Evolutionary conservation across 2,113 vertebrate species (phyloP), one percentile per base, ranked within the genome.

Genomic region (Neoarius graeffei): DNA sequence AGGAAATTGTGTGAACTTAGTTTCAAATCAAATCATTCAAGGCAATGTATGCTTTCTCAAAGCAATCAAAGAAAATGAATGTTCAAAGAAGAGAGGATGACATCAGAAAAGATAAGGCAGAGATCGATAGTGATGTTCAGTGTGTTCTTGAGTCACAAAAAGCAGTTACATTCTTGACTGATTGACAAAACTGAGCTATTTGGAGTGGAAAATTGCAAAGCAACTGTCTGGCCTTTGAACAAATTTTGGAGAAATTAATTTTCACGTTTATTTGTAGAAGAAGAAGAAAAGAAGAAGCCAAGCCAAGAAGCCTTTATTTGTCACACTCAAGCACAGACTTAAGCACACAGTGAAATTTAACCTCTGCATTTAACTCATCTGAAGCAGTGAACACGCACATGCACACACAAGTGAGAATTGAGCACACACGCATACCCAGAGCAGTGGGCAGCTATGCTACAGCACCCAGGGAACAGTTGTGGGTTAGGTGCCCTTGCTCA

Each of bases 11-110:
- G 85, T 90, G 86, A 87, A 74, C 66, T 83, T 87, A 64, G 88
- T 77, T 84, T 84, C 54, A 85, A 90, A 90, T 90, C 88, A 80
- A 89, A 90, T 90, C 88, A 83, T 74, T 82, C 82, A 42, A 69
- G 60, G 11, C 80, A 69, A 85, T 88, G 80, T 52, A 84, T 30
- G 81, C 69, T 84, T 88, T 64, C 87, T 84, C 73, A 57, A 79
- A 88, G 82, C 81, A 74, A 85, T 86, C 19, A 69, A 74, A 59
- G 66, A 35, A 59, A 82, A 74, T 88, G 7, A 86, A 83, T 71
- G 82, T 69, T 87, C 69, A 48, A 73, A 85, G 60, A 90, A 60
- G 35, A 20, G 54, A 86, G 30, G 64, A 42, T 69, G 67, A 74
- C 67, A 30, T 67, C 62, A 77, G 74, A 60, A 30, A 13, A 59